Conservation (phyloP, 64 coral and sea anemone species). For the Trachythela sp. region DNA sequence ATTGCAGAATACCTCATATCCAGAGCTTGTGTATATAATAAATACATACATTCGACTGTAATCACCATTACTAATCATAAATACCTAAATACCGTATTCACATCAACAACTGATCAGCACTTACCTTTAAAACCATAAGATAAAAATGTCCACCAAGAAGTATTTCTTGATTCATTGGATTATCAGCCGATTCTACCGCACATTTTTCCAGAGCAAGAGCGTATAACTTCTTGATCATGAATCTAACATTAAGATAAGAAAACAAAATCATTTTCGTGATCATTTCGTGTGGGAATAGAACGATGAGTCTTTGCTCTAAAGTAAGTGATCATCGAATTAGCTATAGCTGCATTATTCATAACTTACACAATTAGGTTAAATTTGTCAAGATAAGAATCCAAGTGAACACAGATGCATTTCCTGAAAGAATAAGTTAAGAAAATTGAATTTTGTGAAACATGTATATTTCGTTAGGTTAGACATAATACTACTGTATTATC, state of each 20-base stretch:
- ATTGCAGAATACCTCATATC: no score
- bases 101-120: no score
- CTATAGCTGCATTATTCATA: neutral
- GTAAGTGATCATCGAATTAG: no score
- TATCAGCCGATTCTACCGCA: constrained; percentile 75
- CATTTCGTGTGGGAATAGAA: neutral
- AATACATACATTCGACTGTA: no score
- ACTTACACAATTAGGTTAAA: constrained; percentile 95
- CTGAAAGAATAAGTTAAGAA: constrained; percentile 56
- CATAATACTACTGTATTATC: no score
- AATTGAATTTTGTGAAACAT: no score
- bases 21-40: no score
- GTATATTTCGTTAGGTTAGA: no score
- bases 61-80: no score
- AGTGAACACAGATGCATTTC: constrained; percentile 87
- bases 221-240: constrained; percentile 86
- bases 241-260: constrained; percentile 42
- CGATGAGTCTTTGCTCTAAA: no score
- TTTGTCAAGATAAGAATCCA: constrained; percentile 78
- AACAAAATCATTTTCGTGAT: neutral
- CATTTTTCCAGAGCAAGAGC: constrained; percentile 82
- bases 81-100: no score
- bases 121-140: constrained; percentile 85
- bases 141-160: constrained; percentile 88
- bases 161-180: constrained; percentile 93